These are phyloP conservation scores for Emydoidea blandingii DNA, from an alignment of 2,797 vertebrate genomes.

Conservation along the genomic window DNA sequence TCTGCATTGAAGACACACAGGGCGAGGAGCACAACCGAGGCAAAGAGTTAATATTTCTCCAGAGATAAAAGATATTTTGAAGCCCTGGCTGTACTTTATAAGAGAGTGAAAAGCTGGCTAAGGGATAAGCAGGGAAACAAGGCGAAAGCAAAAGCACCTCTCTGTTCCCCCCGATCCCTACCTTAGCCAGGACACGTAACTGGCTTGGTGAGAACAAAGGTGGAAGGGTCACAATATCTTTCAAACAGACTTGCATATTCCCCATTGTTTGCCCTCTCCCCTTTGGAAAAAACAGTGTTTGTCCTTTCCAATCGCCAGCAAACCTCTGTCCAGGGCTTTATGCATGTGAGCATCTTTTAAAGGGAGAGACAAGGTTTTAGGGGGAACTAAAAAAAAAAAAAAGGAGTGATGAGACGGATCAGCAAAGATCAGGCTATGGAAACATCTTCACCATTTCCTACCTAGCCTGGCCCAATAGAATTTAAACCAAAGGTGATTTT, in stretches of 20 bases:
- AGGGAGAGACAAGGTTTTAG: slow-evolving; percentile 59
- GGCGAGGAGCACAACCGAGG: slow-evolving; percentile 50
- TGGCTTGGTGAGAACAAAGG: slow-evolving; percentile 60
- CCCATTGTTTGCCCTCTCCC: slow-evolving; percentile 52
- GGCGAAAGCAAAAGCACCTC: slow-evolving; percentile 70
- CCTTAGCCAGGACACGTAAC: slow-evolving; percentile 65
- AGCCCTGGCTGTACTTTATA: slow-evolving; percentile 32
- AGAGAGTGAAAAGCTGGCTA: slow-evolving; percentile 81
- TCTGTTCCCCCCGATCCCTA: slow-evolving; percentile 18
- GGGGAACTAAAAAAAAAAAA: slow-evolving; percentile 56
- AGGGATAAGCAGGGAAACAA: not conserved
- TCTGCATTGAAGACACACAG: slow-evolving; percentile 45
- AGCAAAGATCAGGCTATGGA: not conserved
- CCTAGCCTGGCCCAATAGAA: not conserved
- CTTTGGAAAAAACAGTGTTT: slow-evolving; percentile 10
- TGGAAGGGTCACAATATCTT: slow-evolving; percentile 56
- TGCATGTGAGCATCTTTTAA: slow-evolving; percentile 30
- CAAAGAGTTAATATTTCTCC: slow-evolving; percentile 68
- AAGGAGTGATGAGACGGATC: not conserved
- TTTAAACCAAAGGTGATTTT: not conserved
- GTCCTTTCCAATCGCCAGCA: slow-evolving; percentile 30
- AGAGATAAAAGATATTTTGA: slow-evolving; percentile 80
- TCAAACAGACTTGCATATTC: slow-evolving; percentile 50
- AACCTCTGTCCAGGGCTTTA: slow-evolving; percentile 3
- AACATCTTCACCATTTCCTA: not conserved